Conservation (phyloP, 2,888 invertebrate species). For the Molorchus minor region DNA sequence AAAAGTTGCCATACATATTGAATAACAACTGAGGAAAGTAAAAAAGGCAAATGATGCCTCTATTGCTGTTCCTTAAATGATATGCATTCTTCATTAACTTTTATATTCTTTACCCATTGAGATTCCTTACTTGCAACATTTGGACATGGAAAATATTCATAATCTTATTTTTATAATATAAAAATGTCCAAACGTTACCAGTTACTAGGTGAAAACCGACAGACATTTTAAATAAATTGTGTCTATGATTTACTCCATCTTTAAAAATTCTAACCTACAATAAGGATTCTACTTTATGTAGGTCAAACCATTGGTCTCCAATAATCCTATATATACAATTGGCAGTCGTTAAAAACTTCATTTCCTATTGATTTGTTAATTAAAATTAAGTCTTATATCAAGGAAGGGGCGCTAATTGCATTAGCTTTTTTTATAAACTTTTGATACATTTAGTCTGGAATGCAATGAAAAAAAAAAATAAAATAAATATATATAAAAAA, state of each 20-base stretch:
- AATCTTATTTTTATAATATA: not conserved
- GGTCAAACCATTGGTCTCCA: conserved; percentile 36
- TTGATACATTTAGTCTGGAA: conserved; percentile 6
- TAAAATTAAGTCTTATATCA: conserved; percentile 44
- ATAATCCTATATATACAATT: conserved; percentile 55
- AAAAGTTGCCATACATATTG: too few relatives aligned
- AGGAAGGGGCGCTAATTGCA: conserved; percentile 44
- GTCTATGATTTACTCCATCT: too few relatives aligned
- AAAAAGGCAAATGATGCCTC: too few relatives aligned
- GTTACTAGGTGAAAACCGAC: not conserved
- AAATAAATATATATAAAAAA: conserved; percentile 15
- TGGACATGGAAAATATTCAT: not conserved
- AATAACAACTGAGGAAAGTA: too few relatives aligned
- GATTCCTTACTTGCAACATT: not conserved
- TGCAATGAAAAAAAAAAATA: conserved; percentile 27
- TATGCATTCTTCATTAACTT: conserved; percentile 9
- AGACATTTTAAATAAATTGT: not conserved
- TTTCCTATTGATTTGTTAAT: conserved; percentile 32
- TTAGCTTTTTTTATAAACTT: conserved; percentile 22
- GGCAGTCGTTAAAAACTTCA: conserved; percentile 51
- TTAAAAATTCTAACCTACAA: conserved; percentile 7
- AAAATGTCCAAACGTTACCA: not conserved
- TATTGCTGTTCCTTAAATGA: conserved; percentile 17
- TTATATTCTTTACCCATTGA: not conserved
- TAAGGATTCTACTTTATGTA: conserved; percentile 11